Conservation (phyloP, 2,888 invertebrate genomes). For the Craniophora ligustri region DNA sequence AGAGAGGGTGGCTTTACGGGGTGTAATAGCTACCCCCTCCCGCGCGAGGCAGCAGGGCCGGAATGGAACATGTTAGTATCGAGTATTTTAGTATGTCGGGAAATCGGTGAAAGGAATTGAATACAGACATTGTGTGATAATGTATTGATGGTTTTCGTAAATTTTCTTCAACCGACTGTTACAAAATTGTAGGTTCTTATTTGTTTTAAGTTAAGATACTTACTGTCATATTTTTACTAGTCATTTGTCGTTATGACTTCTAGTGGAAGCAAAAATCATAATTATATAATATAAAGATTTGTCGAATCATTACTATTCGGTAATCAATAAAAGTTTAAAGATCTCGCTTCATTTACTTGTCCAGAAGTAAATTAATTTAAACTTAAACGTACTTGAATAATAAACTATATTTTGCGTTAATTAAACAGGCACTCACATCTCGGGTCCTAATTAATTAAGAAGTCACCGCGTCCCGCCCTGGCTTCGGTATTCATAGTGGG, state of each 20-base stretch:
- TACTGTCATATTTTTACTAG: no score
- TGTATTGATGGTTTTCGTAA: no score
- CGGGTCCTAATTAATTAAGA: slow-evolving; percentile 68
- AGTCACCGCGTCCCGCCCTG: slow-evolving; percentile 72
- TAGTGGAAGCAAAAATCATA: no score
- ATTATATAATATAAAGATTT: background rate
- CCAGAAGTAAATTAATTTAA: slow-evolving; percentile 6
- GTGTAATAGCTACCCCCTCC: slow-evolving; percentile 81
- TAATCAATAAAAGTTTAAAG: background rate
- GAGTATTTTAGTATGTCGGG: slow-evolving; percentile 22
- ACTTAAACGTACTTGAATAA: slow-evolving; percentile 5
- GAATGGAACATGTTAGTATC: slow-evolving; percentile 52
- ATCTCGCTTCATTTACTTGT: background rate
- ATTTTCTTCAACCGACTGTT: no score
- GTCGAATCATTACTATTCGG: background rate
- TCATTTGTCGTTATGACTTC: no score
- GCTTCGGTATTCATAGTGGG: slow-evolving; percentile 79
- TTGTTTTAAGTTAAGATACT: no score
- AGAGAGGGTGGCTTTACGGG: slow-evolving; percentile 85
- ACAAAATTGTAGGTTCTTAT: no score
- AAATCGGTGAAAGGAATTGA: background rate
- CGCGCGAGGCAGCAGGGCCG: slow-evolving; percentile 71
- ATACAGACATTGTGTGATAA: no score
- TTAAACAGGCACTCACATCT: slow-evolving; percentile 51
- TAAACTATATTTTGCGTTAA: slow-evolving; percentile 43